Evolutionary conservation across 2,888 invertebrate species (phyloP), one percentile per base, ranked within the genome.

Genomic region (Zhuqinia jingwanae): DNA sequence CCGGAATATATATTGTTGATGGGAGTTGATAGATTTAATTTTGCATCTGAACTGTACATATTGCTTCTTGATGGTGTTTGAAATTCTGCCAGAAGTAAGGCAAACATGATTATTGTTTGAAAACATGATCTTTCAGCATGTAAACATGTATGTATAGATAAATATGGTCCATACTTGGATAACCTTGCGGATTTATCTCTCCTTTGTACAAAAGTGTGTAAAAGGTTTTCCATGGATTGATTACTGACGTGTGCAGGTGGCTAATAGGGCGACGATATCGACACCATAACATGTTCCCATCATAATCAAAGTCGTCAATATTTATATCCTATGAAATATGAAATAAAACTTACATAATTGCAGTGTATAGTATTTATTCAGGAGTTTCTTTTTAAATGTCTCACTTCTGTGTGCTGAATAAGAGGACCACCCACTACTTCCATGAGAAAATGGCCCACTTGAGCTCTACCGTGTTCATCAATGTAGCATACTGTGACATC

Each of bases 281-380:
- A 73, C 91, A 91, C 91, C 91, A 91, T 0, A 91, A 79, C 87
- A 87, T 90, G 45, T 87, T 87, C 20, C 87, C 88, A 58, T 90
- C 85, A n/a, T 88, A 56, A 75, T 90, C 90, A 63, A 83, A 91
- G 70, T 91, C 91, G 13, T 90, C 90, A 36, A 91, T 78, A 20
- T 86, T 88, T 20, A 91, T 83, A 58, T 83, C 73, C 89, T 90
- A 50, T 17, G n/a, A 10, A n/a, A 63, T 63, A 27, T 42, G 25
- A 56, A 8, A 42, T 25, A 10, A 36, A 6, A 36, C 8, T 8
- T 36, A 6, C 1, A 10, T 20, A 45, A 8, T 10, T 25, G n/a
- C n/a, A n/a, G n/a, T n/a, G n/a, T n/a, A n/a, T n/a, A n/a, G n/a
- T n/a, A n/a, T n/a, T n/a, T n/a, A n/a, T n/a, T n/a, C n/a, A n/a